These are phyloP conservation scores for Hephaestus fuliginosus DNA, from an alignment of 2,797 vertebrate species.

Conservation along the genomic window DNA sequence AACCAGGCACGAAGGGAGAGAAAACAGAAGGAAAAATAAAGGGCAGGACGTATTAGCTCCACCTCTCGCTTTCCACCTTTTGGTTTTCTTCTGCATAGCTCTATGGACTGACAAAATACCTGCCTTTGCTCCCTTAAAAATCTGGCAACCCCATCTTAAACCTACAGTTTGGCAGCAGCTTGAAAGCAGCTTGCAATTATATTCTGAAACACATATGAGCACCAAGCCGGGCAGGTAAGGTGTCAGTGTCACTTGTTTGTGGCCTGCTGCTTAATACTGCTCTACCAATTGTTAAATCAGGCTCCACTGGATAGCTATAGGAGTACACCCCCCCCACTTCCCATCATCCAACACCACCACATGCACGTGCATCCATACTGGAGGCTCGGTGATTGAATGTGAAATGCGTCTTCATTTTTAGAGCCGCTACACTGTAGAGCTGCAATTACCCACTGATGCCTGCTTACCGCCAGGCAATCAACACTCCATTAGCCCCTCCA, in stretches of 20 bases:
- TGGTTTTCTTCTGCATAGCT: neutral
- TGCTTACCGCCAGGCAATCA: conserved; percentile 86
- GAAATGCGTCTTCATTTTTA: conserved; percentile 80
- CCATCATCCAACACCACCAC: conserved; percentile 19
- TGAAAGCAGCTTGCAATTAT: conserved; percentile 19
- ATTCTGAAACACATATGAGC: neutral
- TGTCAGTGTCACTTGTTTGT: conserved; percentile 16
- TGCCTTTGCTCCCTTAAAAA: neutral
- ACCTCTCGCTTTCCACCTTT: conserved; percentile 28
- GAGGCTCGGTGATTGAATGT: conserved; percentile 66
- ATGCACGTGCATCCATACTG: conserved; percentile 34
- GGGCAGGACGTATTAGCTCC: conserved; percentile 41
- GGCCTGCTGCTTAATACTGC: conserved; percentile 32
- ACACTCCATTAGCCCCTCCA: conserved; percentile 84
- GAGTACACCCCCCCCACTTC: conserved; percentile 5
- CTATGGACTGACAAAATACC: neutral
- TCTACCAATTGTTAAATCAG: conserved; percentile 11
- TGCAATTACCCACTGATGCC: conserved; percentile 85
- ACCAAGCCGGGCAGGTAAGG: conserved; percentile 3
- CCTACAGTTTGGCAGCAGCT: neutral
- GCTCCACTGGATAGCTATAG: conserved; percentile 19
- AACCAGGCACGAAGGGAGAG: conserved; percentile 57
- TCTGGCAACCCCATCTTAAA: neutral
- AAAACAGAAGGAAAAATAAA: conserved; percentile 58
- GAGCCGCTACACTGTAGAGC: conserved; percentile 79